Percentiles rank a stretch among this genome's conserved stretches.
phyloP scores from a whole-genome alignment of 2,888 invertebrate genomes.

The Coenonympha glycerion region DNA sequence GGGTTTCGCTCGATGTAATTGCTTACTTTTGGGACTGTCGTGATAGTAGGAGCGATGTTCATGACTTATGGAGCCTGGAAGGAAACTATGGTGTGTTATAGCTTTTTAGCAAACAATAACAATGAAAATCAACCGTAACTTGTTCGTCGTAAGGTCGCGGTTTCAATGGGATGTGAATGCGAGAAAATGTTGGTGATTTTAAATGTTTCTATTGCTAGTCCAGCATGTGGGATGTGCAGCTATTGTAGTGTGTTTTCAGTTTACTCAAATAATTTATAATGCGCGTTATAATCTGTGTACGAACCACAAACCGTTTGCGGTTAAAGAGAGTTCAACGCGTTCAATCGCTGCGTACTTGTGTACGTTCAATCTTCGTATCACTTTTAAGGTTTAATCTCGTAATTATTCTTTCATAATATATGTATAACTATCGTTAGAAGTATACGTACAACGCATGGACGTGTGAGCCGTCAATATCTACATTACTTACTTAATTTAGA shows the following conservation, averaged over 20 bases:
- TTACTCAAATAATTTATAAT: constrained; percentile 28
- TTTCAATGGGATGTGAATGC: constrained; percentile 7
- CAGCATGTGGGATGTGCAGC: constrained; percentile 31
- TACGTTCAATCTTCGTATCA: not conserved
- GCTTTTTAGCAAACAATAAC: not conserved
- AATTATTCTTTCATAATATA: too few relatives aligned
- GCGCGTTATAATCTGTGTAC: constrained; percentile 23
- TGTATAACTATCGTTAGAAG: too few relatives aligned
- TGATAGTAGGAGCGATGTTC: constrained; percentile 49
- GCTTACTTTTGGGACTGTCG: constrained; percentile 54
- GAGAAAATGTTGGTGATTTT: constrained; percentile 25
- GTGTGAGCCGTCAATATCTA: not conserved
- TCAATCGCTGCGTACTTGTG: not conserved
- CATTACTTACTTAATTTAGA: not conserved
- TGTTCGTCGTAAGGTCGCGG: constrained; percentile 8
- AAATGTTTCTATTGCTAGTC: constrained; percentile 24
- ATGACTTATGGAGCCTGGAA: constrained; percentile 46
- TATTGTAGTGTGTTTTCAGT: constrained; percentile 27
- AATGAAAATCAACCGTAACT: not conserved
- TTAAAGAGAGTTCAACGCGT: constrained; percentile 26
- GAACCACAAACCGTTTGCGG: constrained; percentile 22
- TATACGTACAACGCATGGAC: too few relatives aligned
- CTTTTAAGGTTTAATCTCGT: too few relatives aligned
- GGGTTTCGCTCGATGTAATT: constrained; percentile 63
- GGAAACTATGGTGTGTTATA: constrained; percentile 21